Conservation (phyloP, 2,113 vertebrate species). For the Oncorhynchus keta region DNA sequence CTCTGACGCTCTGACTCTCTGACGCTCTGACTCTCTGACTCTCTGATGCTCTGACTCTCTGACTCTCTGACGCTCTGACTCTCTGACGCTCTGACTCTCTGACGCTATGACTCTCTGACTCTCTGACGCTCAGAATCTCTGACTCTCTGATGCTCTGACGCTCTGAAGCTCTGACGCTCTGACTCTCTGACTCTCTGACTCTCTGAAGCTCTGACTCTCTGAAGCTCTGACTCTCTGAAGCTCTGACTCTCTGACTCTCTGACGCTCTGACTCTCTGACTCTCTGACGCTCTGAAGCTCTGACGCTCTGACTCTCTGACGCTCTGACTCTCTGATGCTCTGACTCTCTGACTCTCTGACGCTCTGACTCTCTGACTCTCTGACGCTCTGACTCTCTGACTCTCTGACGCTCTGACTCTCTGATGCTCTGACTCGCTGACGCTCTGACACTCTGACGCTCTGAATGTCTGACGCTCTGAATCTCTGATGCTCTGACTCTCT, state of each 20-base stretch:
- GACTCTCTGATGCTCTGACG: no score
- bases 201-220: no score
- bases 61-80: neutral
- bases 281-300: neutral
- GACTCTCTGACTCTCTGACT: no score
- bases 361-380: slow-evolving; percentile 10
- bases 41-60: neutral
- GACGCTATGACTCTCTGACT: slow-evolving; percentile 8
- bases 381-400: neutral
- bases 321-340: neutral
- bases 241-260: neutral
- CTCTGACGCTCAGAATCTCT: slow-evolving; percentile 16
- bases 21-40: no score
- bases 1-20: no score
- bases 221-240: neutral
- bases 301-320: neutral
- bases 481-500: no score
- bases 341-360: slow-evolving; percentile 4
- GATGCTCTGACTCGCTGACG: no score
- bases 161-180: no score
- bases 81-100: neutral
- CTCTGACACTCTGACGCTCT: no score
- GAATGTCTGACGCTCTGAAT: no score
- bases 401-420: neutral
- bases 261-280: neutral